Evolutionary conservation across 2,888 invertebrate genomes (phyloP).

Genomic region (Noctua fimbriata): DNA sequence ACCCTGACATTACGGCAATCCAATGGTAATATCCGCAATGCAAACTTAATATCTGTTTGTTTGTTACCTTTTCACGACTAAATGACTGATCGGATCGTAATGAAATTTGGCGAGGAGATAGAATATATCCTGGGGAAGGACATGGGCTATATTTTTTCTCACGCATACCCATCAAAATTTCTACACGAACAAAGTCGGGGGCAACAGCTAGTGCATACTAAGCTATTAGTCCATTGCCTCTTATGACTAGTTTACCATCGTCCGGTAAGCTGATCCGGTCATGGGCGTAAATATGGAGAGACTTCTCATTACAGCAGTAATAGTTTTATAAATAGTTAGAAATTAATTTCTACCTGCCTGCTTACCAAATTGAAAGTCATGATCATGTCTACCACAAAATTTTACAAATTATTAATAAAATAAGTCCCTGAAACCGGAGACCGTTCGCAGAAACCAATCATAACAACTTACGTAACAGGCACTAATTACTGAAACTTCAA

Average conservation of each 20-base stretch:
- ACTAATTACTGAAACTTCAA: constrained; percentile 65
- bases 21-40: too few species aligned
- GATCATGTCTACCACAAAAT: constrained; percentile 1
- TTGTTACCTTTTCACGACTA: too few species aligned
- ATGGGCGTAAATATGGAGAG: neutral
- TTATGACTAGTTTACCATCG: neutral
- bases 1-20: neutral
- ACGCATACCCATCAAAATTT: too few species aligned
- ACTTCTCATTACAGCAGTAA: neutral
- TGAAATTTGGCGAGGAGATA: too few species aligned
- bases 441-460: constrained; percentile 45
- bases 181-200: too few species aligned
- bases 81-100: too few species aligned
- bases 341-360: neutral
- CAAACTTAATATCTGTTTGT: too few species aligned
- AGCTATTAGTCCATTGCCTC: neutral
- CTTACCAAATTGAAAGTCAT: neutral
- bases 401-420: constrained; percentile 13
- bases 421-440: constrained; percentile 20
- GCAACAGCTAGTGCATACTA: neutral
- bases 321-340: neutral
- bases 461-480: constrained; percentile 45
- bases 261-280: neutral
- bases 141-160: too few species aligned
- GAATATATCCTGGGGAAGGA: too few species aligned